A percentile compares a stretch with the other conserved stretches of the same genome.
phyloP scores from a whole-genome alignment of 1,140 invertebrate genomes.

The Drosophila leontia region DNA sequence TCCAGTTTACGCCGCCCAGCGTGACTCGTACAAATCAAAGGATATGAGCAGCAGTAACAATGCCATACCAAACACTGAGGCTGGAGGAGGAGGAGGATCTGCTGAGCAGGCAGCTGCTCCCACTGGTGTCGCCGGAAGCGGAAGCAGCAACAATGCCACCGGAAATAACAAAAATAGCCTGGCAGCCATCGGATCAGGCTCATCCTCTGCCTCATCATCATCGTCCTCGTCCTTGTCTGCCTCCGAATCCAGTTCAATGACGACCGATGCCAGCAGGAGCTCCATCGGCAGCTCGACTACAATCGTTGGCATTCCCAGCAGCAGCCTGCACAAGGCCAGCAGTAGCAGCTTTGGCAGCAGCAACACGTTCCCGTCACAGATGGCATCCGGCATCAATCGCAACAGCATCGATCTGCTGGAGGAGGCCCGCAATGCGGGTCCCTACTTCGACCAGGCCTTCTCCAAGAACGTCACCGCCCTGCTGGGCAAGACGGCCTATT shows the following conservation, averaged over 20 bases:
- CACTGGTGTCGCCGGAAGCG: slow-evolving; percentile 66
- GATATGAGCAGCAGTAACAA: slow-evolving; percentile 76
- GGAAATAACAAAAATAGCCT: slow-evolving; percentile 68
- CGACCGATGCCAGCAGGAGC: slow-evolving; percentile 52
- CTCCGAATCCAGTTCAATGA: slow-evolving; percentile 42
- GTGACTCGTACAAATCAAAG: slow-evolving; percentile 78
- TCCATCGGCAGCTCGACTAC: slow-evolving; percentile 30
- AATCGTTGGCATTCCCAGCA: slow-evolving; percentile 63
- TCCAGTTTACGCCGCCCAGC: slow-evolving; percentile 74
- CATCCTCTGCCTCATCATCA: background rate
- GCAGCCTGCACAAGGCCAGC: slow-evolving; percentile 66
- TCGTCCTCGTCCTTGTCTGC: background rate
- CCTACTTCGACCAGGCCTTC: slow-evolving; percentile 82
- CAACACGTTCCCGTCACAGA: slow-evolving; percentile 56
- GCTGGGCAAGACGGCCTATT: slow-evolving; percentile 93
- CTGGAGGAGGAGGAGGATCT: slow-evolving; percentile 38
- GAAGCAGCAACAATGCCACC: slow-evolving; percentile 61
- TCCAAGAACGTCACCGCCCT: slow-evolving; percentile 90
- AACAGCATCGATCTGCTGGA: slow-evolving; percentile 79
- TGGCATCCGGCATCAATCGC: slow-evolving; percentile 66
- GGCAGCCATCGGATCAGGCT: slow-evolving; percentile 17
- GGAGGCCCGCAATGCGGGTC: slow-evolving; percentile 75
- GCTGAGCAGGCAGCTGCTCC: slow-evolving; percentile 22
- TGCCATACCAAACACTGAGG: slow-evolving; percentile 60
- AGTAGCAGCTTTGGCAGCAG: slow-evolving; percentile 29